phyloP scores from a whole-genome alignment of 2,797 vertebrate species.

The Brotula barbata region DNA sequence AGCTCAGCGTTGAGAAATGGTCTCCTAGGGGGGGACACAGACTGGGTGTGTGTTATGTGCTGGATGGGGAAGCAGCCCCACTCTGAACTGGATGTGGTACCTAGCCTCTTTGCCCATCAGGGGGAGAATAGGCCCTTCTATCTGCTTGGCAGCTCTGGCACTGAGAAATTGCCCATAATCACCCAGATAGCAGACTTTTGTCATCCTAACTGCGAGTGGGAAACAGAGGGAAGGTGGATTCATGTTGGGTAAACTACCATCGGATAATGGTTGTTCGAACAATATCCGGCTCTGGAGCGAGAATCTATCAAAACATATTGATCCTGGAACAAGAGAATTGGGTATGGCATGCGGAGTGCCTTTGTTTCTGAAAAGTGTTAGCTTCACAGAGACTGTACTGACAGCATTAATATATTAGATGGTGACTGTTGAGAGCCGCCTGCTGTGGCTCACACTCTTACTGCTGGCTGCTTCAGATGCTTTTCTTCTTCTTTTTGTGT shows the following conservation, averaged over 20 bases:
- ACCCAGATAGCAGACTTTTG: conserved; percentile 82
- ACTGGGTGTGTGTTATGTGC: conserved; percentile 59
- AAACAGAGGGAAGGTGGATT: conserved; percentile 78
- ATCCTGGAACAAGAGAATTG: conserved; percentile 83
- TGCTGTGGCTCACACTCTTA: conserved; percentile 69
- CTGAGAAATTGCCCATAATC: conserved; percentile 84
- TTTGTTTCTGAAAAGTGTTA: conserved; percentile 82
- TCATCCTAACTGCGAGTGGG: conserved; percentile 78
- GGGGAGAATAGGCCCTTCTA: conserved; percentile 73
- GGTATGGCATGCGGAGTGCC: conserved; percentile 75
- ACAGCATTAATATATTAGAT: conserved; percentile 83
- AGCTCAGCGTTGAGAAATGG: conserved; percentile 71
- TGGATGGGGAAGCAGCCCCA: conserved; percentile 60
- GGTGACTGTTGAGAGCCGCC: conserved; percentile 72
- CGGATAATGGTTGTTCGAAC: conserved; percentile 82
- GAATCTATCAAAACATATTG: conserved; percentile 86
- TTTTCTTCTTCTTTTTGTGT: conserved; percentile 37
- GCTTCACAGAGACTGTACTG: conserved; percentile 79
- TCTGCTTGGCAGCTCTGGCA: conserved; percentile 77
- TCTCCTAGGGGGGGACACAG: conserved; percentile 66
- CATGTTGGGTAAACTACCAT: conserved; percentile 85
- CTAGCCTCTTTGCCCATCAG: conserved; percentile 76
- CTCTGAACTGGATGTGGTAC: conserved; percentile 64
- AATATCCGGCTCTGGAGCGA: conserved; percentile 81
- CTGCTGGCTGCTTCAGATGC: conserved; percentile 59